Evolutionary conservation across 2,888 invertebrate genomes (phyloP), one percentile per base, ranked within the genome.

Genomic region (Amphiduros pacificus): DNA sequence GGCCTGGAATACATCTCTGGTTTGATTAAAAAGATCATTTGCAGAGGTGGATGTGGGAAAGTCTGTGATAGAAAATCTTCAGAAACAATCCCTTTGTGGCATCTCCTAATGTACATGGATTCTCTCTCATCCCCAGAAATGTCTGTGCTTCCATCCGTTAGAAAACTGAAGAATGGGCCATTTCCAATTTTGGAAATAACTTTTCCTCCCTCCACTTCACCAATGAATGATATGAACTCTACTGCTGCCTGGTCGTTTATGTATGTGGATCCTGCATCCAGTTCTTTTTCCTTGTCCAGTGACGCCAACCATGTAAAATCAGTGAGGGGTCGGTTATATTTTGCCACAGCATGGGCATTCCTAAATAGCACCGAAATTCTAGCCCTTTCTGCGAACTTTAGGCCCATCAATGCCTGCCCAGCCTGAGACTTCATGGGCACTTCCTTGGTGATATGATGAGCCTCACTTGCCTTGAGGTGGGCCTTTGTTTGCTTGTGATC

Each of bases 71-170:
- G n/a, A 22, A 44, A 44, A 17, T 22, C 5, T 5, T 44, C 44
- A n/a, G n/a, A 6, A 6, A 44, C n/a, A 4, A 4, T n/a, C 44
- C 44, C 44, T 9, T 5, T 9, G 44, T 6, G 22, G n/a, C 44
- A 44, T 20, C 20, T 44, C n/a, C 44, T 44, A 22, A 44, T n/a
- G n/a, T 44, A 44, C n/a, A 44, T 9, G n/a, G 44, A 11, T 22
- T 44, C 44, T 17, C 22, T 22, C n/a, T 44, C 44, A 9, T 5
- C n/a, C n/a, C 44, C 44, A 44, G 6, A 9, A 4, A 44, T 44
- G 44, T 44, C 44, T 4, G 44, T 44, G n/a, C 44, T 44, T n/a
- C 44, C 44, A 44, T 44, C 44, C 44, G n/a, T 44, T n/a, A 44
- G 22, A n/a, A 44, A 44, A 4, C 6, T 44, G 44, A 44, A 44